A percentile compares a stretch with the other conserved stretches of the same genome.
phyloP scores from a whole-genome alignment of 2,113 vertebrate genomes.

The Brachionichthys hirsutus region DNA sequence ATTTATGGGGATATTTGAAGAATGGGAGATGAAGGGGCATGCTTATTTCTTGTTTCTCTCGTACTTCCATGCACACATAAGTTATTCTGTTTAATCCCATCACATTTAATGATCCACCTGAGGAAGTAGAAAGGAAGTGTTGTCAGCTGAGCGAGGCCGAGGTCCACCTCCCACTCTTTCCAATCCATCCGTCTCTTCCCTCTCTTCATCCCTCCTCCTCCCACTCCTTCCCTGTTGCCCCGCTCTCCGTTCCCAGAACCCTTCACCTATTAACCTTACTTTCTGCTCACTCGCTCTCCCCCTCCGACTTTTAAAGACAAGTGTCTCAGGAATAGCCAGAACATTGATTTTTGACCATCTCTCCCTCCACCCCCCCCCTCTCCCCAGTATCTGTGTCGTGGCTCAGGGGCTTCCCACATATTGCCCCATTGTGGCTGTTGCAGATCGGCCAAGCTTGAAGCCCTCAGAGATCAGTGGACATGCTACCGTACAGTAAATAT shows the following conservation, averaged over 20 bases:
- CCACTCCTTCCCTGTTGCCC: conserved; percentile 30
- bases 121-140: conserved; percentile 38
- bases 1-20: conserved; percentile 52
- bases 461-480: conserved; percentile 80
- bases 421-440: conserved; percentile 68
- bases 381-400: conserved; percentile 54
- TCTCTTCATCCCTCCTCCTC: conserved; percentile 21
- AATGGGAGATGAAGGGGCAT: conserved; percentile 31
- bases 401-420: conserved; percentile 55
- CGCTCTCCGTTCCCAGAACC: conserved; percentile 33
- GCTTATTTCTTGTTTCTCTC: conserved; percentile 29
- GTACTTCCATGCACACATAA: conserved; percentile 13
- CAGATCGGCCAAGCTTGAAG: conserved; percentile 77
- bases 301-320: conserved; percentile 78
- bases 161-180: conserved; percentile 32
- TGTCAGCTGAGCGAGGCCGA: conserved; percentile 50
- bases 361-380: not conserved
- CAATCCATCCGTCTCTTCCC: conserved; percentile 19
- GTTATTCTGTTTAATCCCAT: conserved; percentile 49
- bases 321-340: conserved; percentile 81
- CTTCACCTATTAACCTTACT: conserved; percentile 60
- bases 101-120: conserved; percentile 38
- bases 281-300: conserved; percentile 40
- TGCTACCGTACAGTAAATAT: conserved; percentile 54
- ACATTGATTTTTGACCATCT: conserved; percentile 82